Evolutionary conservation across 2,113 vertebrate genomes (phyloP).

Genomic region (Trichomycterus rosablanca): DNA sequence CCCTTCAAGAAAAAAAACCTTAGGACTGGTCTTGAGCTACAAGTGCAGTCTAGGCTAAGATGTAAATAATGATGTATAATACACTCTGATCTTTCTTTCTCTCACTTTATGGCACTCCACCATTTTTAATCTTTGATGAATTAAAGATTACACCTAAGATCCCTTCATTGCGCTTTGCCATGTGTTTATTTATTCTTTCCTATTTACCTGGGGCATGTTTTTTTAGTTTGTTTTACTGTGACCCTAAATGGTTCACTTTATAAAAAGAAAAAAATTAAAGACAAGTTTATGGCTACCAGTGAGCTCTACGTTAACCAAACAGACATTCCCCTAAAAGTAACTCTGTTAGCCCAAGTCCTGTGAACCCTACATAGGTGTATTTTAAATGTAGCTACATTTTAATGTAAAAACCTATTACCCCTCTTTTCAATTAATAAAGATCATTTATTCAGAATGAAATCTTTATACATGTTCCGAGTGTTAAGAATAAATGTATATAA

Average conservation of each 20-base stretch:
- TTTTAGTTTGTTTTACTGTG: not conserved
- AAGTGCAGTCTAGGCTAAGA: constrained; percentile 90
- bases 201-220: constrained; percentile 39
- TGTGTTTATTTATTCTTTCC: constrained; percentile 56
- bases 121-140: constrained; percentile 66
- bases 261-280: no score
- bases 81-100: constrained; percentile 73
- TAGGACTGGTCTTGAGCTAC: constrained; percentile 98
- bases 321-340: constrained; percentile 78
- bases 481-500: constrained; percentile 99
- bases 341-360: constrained; percentile 79
- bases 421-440: constrained; percentile 99
- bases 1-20: constrained; percentile 92
- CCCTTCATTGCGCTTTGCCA: constrained; percentile 54
- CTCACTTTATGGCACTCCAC: constrained; percentile 70
- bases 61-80: constrained; percentile 98
- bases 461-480: constrained; percentile 99
- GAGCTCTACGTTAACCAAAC: constrained; percentile 78
- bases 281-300: constrained; percentile 83
- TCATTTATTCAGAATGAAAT: constrained; percentile 99
- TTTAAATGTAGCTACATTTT: constrained; percentile 99
- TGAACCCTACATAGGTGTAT: constrained; percentile 99
- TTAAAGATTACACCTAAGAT: constrained; percentile 54
- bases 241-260: not conserved
- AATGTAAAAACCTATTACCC: constrained; percentile 98